Percentiles rank a stretch among this genome's conserved stretches.
These are phyloP conservation scores for Micromussa lordhowensis DNA, from an alignment of 92 coral and sea anemone species.

Conservation along the genomic window DNA sequence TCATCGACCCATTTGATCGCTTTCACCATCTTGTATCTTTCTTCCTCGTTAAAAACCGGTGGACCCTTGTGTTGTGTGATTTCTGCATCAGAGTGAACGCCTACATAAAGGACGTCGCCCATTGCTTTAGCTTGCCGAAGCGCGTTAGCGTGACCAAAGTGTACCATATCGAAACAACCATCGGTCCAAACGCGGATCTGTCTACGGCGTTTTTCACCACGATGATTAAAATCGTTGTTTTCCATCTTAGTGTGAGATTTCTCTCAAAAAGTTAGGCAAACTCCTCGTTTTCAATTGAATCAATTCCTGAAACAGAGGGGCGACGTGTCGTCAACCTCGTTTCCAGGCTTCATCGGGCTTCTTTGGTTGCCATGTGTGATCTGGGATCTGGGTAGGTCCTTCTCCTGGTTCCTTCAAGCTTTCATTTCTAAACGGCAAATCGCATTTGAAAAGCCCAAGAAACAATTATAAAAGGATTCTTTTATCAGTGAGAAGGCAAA, in stretches of 20 bases:
- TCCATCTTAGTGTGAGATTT: slow-evolving; percentile 17
- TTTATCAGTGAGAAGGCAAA: background rate
- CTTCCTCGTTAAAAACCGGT: slow-evolving; percentile 94
- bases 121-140: slow-evolving; percentile 97
- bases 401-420: too few species aligned
- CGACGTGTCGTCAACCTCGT: slow-evolving; percentile 12
- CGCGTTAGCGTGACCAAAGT: slow-evolving; percentile 99
- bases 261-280: background rate
- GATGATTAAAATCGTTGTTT: background rate
- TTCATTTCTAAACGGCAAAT: too few species aligned
- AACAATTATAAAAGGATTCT: background rate
- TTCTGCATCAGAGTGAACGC: slow-evolving; percentile 97
- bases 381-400: too few species aligned
- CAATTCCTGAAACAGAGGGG: background rate
- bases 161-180: slow-evolving; percentile 99
- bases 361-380: too few species aligned
- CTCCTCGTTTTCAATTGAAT: background rate
- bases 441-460: background rate
- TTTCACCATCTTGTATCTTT: slow-evolving; percentile 95
- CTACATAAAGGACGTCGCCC: slow-evolving; percentile 94
- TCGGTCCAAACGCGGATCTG: slow-evolving; percentile 98
- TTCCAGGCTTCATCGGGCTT: background rate
- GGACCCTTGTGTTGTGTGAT: slow-evolving; percentile 92
- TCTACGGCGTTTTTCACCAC: slow-evolving; percentile 64
- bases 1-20: slow-evolving; percentile 99